phyloP scores from a whole-genome alignment of 2,888 invertebrate genomes.

The Alsophila aescularia region DNA sequence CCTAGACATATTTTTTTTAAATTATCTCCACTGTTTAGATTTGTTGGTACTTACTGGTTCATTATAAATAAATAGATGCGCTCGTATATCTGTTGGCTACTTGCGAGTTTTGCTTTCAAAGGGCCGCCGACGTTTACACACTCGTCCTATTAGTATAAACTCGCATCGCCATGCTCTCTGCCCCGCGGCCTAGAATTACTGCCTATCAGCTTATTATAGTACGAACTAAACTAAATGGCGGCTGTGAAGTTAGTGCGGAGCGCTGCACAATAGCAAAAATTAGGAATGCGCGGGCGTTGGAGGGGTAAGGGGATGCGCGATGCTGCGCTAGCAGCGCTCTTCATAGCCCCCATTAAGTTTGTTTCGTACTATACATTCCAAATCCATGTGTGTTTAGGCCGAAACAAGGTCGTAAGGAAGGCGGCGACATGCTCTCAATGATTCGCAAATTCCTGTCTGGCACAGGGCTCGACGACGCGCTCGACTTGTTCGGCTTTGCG shows the following conservation, averaged over 20 bases:
- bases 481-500: slow-evolving; percentile 66
- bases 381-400: slow-evolving; percentile 65
- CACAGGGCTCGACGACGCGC: slow-evolving; percentile 66
- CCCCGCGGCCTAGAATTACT: not conserved
- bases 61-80: too few relatives aligned
- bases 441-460: slow-evolving; percentile 76
- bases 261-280: too few relatives aligned
- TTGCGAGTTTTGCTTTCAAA: not conserved
- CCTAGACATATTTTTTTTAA: too few relatives aligned
- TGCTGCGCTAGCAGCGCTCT: too few relatives aligned
- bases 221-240: too few relatives aligned
- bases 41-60: not conserved
- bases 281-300: too few relatives aligned
- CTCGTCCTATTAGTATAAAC: not conserved
- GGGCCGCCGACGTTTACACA: not conserved
- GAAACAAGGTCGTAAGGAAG: slow-evolving; percentile 54
- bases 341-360: too few relatives aligned
- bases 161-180: not conserved
- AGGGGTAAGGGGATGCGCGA: too few relatives aligned
- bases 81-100: too few relatives aligned
- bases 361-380: too few relatives aligned
- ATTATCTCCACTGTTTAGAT: too few relatives aligned
- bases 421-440: slow-evolving; percentile 60
- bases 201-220: not conserved
- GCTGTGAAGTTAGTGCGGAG: too few relatives aligned